Conservation (phyloP, 1,140 invertebrate species). For the Bombus sylvicola region DNA sequence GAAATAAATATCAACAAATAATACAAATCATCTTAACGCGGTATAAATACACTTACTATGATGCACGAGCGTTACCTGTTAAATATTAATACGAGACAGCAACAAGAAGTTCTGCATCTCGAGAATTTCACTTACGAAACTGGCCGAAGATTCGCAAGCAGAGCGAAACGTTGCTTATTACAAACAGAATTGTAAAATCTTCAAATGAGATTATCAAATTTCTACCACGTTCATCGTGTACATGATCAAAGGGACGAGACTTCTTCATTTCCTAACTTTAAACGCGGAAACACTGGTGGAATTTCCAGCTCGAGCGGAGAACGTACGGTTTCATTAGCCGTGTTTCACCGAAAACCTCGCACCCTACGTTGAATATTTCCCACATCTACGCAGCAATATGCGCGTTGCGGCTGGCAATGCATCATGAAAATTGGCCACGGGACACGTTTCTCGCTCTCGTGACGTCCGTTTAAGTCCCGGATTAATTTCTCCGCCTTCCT, state of each 20-base stretch:
- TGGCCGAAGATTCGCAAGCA: too few relatives aligned
- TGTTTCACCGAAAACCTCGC: background rate
- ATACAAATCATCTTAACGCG: too few relatives aligned
- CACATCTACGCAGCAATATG: background rate
- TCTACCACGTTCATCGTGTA: too few relatives aligned
- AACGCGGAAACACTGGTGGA: background rate
- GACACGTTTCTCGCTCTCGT: slow-evolving; percentile 1
- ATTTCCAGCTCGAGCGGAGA: background rate
- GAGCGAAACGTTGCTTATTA: too few relatives aligned
- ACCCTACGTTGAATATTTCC: background rate
- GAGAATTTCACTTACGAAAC: too few relatives aligned
- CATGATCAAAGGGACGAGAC: background rate
- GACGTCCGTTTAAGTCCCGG: slow-evolving; percentile 37
- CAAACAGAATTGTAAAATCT: too few relatives aligned
- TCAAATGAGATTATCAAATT: too few relatives aligned
- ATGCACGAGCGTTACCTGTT: too few relatives aligned
- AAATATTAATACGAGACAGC: too few relatives aligned
- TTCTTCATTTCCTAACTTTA: background rate
- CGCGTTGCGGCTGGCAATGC: slow-evolving; percentile 14
- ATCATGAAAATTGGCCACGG: slow-evolving; percentile 42
- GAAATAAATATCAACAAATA: too few relatives aligned
- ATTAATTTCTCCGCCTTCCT: slow-evolving; percentile 28
- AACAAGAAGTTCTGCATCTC: too few relatives aligned
- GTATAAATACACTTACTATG: too few relatives aligned
- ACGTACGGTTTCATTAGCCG: background rate